Base-by-base conservation (phyloP, 2,113 vertebrate genomes). In the Clinocottus analis region DNA sequence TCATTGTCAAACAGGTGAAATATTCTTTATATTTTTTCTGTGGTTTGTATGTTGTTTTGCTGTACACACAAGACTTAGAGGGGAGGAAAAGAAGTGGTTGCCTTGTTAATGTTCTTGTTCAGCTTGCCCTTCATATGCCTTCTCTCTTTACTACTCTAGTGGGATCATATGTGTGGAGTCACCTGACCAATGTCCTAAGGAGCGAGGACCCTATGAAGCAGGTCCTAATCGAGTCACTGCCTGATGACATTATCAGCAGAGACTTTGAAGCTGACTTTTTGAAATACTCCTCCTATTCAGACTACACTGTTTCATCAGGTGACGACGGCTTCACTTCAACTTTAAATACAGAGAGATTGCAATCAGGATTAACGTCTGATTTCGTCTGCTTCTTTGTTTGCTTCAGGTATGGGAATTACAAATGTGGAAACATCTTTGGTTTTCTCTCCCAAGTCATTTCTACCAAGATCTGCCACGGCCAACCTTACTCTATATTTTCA, bases 151-250 rank as follows among this genome's bases (percentile, higher is more conserved):
- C 65, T 71, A 59, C 47, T 64, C 4, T 55, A 98, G 97, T 98
- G 89, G 96, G 96, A 23, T 95, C 97, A 21, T 98, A 95, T 80
- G 96, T 98, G 56, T 97, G 97, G 97, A 97, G 95, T 85, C 97
- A 97, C 74, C 91, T 97, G 19, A 93, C 95, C 55, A 95, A 95
- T 78, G 82, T 98, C 39, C 84, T 96, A 81, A 95, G 96, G 86
- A 96, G 95, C 0, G 93, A 95, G 7, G 96, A 98, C 83, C 96
- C 96, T 0, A 27, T 95, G 78, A 97, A 98, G 88, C 91, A 89
- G 72, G 35, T 90, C 16, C 86, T 97, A 35, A 87, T 90, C 4
- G 93, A 97, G 35, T 85, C 91, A 5, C 89, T 97, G 72, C 96
- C 97, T 4, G 89, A 96, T 64, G 95, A 97, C 77, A 96, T 97